Conservation (phyloP, 2,113 vertebrate species). For the Leuciscus idus region DNA sequence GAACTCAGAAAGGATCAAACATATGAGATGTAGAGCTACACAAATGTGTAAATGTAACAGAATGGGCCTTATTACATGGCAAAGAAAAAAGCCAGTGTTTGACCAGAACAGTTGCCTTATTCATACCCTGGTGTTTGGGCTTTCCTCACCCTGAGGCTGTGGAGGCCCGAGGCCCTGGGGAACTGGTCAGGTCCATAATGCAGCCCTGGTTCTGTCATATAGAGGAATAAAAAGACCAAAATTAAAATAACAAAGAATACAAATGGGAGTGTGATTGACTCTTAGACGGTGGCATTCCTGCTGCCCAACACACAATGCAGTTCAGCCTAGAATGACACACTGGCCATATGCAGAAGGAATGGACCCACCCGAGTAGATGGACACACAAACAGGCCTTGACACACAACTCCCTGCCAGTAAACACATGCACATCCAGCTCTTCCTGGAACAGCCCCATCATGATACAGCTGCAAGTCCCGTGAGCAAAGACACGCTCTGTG, state of each 20-base stretch:
- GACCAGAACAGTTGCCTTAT: neutral
- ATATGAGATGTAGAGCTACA: no score
- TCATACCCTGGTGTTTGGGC: neutral
- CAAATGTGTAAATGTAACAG: neutral
- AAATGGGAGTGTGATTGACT: neutral
- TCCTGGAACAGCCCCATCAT: conserved; percentile 72
- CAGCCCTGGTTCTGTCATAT: neutral
- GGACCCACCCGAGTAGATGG: conserved; percentile 2
- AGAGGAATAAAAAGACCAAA: neutral
- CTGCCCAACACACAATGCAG: conserved; percentile 3
- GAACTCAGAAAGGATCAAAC: no score
- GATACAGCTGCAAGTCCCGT: conserved; percentile 72
- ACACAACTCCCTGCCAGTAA: conserved; percentile 69
- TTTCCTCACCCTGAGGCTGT: neutral
- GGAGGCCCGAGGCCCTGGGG: neutral
- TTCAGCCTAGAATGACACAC: conserved; percentile 2
- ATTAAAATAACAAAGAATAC: neutral
- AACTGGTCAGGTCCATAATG: neutral
- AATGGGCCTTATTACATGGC: neutral
- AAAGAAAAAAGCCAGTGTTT: conserved; percentile 13
- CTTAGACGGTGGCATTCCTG: neutral
- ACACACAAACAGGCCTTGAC: conserved; percentile 34
- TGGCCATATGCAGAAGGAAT: conserved; percentile 33
- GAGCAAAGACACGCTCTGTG: conserved; percentile 55
- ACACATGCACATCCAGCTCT: conserved; percentile 73